These are phyloP conservation scores for Resseliella maxima DNA, from an alignment of 2,888 invertebrate species.

Conservation along the genomic window DNA sequence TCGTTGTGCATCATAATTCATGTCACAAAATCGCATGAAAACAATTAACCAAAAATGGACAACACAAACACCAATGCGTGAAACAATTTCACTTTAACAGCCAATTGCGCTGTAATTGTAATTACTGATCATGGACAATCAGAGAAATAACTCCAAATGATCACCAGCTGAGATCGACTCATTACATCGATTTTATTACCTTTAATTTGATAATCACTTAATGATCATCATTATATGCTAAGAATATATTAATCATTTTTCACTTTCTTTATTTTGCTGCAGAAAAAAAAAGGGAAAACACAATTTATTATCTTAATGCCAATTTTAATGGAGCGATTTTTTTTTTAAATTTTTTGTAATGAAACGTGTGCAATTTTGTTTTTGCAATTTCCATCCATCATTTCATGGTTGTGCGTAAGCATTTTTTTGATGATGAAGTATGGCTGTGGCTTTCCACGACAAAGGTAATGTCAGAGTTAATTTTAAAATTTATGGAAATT, in stretches of 20 bases:
- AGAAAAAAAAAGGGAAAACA: neutral
- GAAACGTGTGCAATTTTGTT: no score
- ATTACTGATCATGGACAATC: neutral
- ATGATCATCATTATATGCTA: neutral
- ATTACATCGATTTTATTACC: neutral
- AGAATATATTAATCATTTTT: neutral
- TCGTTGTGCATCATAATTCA: neutral
- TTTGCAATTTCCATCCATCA: no score
- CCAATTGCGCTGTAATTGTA: neutral
- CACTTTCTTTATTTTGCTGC: neutral
- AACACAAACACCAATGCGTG: neutral
- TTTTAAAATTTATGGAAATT: no score
- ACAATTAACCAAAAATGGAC: constrained; percentile 18
- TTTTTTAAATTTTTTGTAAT: no score
- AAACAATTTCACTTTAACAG: neutral
- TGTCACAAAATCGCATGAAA: neutral
- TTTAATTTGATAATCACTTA: constrained; percentile 36
- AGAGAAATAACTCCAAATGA: neutral
- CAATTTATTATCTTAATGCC: no score
- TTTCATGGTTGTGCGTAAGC: no score
- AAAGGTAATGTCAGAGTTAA: no score
- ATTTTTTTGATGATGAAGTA: no score
- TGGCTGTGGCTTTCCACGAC: no score
- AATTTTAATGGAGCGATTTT: no score
- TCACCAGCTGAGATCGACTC: neutral